Evolutionary conservation across 2,888 invertebrate genomes (phyloP), one percentile per base, ranked within the genome.

Genomic region (Drosophila infuscata): DNA sequence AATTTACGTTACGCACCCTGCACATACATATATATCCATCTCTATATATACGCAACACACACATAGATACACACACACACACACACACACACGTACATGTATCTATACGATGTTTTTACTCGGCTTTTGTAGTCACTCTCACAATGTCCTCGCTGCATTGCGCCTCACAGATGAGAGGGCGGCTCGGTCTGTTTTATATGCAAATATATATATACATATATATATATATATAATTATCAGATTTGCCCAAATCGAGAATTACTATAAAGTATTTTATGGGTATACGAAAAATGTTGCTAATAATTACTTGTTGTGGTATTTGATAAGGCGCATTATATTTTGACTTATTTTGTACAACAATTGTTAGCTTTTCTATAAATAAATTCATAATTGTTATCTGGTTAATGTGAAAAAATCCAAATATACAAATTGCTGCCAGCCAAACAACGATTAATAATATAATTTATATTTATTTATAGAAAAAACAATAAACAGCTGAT

Each of bases 1-100:
- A 81, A 68, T 79, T 81, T 79, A 88, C 88, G 81, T 58, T 83
- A 83, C 87, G 83, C 88, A 88, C 79, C 81, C 84, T 79, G 72
- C 61, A 51, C 56, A 43, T 29, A n/a, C n/a, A 15, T 48, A 63
- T 20, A 51, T 67, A 51, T 33, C 35, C 69, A 65, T 59, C 67
- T 64, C 56, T 71, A 67, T 56, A 38, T 35, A 35, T 30, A 32
- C 17, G 56, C 43, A 25, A 33, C 25, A 2, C 35, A 36, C 33
- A 46, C 20, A 46, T 8, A 25, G 20, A 46, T 46, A 46, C 46
- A 25, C 25, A 54, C 36, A 54, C 9, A 17, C 8, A 53, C 29
- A 35, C 20, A 49, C 11, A 36, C 12, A 9, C n/a, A n/a, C n/a
- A n/a, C 15, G 17, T 7, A 17, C 29, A 33, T 30, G 35, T 41